Base-by-base conservation (phyloP, 1,140 invertebrate species). In the Batillaria attramentaria region DNA sequence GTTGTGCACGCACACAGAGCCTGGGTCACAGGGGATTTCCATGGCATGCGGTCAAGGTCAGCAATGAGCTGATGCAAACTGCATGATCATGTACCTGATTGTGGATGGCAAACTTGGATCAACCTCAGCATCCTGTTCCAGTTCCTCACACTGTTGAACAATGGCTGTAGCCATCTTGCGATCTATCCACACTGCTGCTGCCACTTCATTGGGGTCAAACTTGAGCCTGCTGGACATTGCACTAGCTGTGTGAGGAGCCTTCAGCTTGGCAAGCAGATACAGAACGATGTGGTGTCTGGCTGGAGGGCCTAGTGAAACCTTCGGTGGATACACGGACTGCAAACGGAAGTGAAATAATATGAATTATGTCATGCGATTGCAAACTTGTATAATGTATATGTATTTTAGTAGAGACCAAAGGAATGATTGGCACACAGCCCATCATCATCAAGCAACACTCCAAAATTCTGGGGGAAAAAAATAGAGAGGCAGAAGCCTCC, bases 271-370 rank as follows among this genome's bases (percentile, higher is more conserved):
- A 84, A 87, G 79, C 37, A 90, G 77, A 66, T 91, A 91, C 10
- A 89, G 76, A 28, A 91, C 90, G 57, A 91, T 78, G 79, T 91
- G 90, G 72, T 91, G 90, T 43, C 88, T 81, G n/a, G 70, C 82
- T 33, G 90, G 90, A 4, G 80, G 72, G 20, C 90, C 90, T 16
- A 85, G 37, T 5, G 81, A 79, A 37, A 90, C 79, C 70, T 87
- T 85, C 24, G 87, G 82, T 31, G 90, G 90, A 78, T 83, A 91
- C 24, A 87, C 85, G 1, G 89, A 90, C 86, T 87, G 62, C 37
- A 81, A 83, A 41, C 50, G 1, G 77, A 60, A 72, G 31, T 72
- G 8, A 43, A 35, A 16, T 8, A 8, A 37, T 43, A n/a, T n/a
- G n/a, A n/a, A n/a, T n/a, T n/a, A n/a, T n/a, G n/a, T n/a, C n/a